Percentiles rank a stretch among this genome's conserved stretches.
Evolutionary conservation across 1,140 invertebrate genomes (phyloP).

Genomic region (Anoplolepis gracilipes): DNA sequence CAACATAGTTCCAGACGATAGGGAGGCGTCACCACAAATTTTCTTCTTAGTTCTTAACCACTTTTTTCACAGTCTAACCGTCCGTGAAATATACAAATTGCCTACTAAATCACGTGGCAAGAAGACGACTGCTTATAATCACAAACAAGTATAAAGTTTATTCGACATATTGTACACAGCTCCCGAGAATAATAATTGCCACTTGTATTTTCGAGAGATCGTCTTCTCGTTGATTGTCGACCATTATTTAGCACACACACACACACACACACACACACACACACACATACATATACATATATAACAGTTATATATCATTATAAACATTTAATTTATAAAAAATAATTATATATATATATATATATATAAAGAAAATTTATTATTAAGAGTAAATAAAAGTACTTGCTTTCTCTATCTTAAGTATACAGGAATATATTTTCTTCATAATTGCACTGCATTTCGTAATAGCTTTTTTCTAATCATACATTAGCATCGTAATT

Average conservation of each 20-base stretch:
- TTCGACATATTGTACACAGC: background rate
- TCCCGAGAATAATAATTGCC: too few species aligned
- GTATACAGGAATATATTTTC: background rate
- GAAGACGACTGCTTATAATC: background rate
- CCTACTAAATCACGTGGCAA: background rate
- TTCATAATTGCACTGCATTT: conserved; percentile 9
- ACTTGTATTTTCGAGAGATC: too few species aligned
- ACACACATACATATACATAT: too few species aligned
- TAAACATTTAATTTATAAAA: too few species aligned
- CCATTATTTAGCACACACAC: too few species aligned
- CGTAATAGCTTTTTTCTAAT: background rate
- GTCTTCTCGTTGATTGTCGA: too few species aligned
- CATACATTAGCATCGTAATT: background rate
- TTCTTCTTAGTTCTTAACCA: background rate
- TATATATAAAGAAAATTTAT: background rate
- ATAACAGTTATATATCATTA: too few species aligned
- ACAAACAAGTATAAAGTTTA: background rate
- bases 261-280: too few species aligned
- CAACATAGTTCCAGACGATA: background rate
- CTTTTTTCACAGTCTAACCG: background rate
- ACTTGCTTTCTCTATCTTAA: background rate
- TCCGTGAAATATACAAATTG: background rate
- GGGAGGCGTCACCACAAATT: background rate
- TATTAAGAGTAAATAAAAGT: background rate
- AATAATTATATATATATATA: background rate